Conservation (phyloP, 2,797 vertebrate species). For the Acestrorhynchus altus region DNA sequence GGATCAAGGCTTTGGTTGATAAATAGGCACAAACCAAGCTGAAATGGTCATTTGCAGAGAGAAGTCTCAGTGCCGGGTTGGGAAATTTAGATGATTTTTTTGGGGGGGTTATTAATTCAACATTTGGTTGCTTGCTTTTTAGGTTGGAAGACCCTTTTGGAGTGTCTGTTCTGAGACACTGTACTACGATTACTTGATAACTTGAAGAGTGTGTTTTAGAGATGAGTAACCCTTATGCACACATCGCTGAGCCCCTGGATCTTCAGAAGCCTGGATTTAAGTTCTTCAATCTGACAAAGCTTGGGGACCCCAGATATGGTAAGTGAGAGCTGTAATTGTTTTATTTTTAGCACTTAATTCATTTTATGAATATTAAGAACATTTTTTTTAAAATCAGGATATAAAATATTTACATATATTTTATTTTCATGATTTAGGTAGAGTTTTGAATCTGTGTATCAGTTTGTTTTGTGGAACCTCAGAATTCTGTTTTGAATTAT, state of each 20-base stretch:
- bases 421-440: not conserved
- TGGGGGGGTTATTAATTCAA: not conserved
- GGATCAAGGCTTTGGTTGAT: constrained; percentile 46
- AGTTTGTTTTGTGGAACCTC: not conserved
- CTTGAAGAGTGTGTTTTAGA: constrained; percentile 45
- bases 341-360: not conserved
- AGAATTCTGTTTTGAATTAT: not conserved
- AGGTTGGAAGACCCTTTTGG: not conserved
- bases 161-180: not conserved
- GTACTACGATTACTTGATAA: constrained; percentile 8
- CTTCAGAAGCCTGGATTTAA: constrained; percentile 77
- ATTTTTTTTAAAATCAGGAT: not conserved
- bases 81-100: not conserved
- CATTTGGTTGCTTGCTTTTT: not conserved
- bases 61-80: constrained; percentile 16
- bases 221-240: constrained; percentile 86
- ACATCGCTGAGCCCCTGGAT: constrained; percentile 85
- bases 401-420: too few relatives aligned
- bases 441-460: not conserved
- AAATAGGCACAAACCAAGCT: constrained; percentile 44
- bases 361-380: not conserved
- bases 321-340: constrained; percentile 37
- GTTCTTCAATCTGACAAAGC: constrained; percentile 90
- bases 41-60: constrained; percentile 27
- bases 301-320: constrained; percentile 92